A percentile compares a stretch with the other conserved stretches of the same genome.
Conservation (phyloP, 2,113 vertebrate species). For the Stegastes partitus region DNA sequence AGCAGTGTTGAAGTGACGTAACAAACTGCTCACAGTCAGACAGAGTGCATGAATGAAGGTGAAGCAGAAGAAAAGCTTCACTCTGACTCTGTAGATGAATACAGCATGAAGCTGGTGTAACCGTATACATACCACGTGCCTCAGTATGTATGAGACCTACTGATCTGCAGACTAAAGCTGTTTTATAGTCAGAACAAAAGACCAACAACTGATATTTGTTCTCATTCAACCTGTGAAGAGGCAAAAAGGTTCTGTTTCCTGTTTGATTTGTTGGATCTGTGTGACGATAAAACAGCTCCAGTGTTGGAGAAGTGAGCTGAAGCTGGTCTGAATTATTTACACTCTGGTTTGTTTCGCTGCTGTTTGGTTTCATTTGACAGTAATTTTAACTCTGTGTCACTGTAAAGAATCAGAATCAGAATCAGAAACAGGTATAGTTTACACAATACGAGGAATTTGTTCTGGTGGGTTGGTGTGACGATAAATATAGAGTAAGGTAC, state of each 20-base stretch:
- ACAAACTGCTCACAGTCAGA: too few species aligned
- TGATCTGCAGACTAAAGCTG: conserved; percentile 10
- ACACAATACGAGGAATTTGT: too few species aligned
- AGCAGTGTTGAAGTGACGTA: too few species aligned
- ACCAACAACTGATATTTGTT: background rate
- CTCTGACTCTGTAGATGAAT: background rate
- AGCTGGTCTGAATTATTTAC: background rate
- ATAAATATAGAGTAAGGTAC: too few species aligned
- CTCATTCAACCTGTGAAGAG: background rate
- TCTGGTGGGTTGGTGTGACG: too few species aligned
- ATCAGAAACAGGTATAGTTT: too few species aligned
- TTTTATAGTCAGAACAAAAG: conserved; percentile 16
- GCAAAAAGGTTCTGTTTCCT: background rate
- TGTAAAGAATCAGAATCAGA: too few species aligned
- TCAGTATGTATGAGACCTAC: background rate
- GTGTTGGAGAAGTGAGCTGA: background rate
- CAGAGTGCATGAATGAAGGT: too few species aligned
- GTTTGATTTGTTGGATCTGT: background rate
- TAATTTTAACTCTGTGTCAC: background rate
- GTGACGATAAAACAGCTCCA: conserved; percentile 7
- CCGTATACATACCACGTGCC: background rate
- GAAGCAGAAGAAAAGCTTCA: too few species aligned
- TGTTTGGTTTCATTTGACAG: background rate
- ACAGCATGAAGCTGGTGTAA: conserved; percentile 9
- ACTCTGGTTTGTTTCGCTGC: background rate